Conservation (phyloP, 1,140 invertebrate species). For the Mya arenaria region DNA sequence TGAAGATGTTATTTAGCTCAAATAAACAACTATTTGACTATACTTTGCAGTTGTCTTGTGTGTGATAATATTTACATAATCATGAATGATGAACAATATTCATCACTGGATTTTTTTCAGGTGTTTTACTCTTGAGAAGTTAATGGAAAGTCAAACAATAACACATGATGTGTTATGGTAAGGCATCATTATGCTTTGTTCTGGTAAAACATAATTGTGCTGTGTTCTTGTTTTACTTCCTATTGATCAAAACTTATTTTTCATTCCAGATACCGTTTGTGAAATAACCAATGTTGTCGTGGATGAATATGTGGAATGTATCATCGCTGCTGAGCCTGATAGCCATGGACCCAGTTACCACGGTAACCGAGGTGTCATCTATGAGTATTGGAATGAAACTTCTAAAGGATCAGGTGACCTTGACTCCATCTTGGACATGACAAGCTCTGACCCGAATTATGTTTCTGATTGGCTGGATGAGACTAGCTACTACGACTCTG, state of each 20-base stretch:
- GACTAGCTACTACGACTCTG: conserved; percentile 10
- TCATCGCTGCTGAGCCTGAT: conserved; percentile 16
- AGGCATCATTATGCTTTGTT: too few relatives aligned
- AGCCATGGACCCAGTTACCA: background rate
- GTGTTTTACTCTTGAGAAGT: too few relatives aligned
- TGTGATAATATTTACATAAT: background rate
- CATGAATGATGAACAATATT: background rate
- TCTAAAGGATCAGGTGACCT: background rate
- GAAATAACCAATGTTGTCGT: conserved; percentile 22
- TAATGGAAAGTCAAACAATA: too few relatives aligned
- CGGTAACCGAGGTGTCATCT: conserved; percentile 40
- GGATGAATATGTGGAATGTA: conserved; percentile 32
- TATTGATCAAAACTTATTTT: too few relatives aligned
- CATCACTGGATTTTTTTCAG: too few relatives aligned
- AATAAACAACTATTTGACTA: background rate
- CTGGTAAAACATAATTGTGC: too few relatives aligned
- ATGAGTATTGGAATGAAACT: conserved; percentile 48
- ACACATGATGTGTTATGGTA: too few relatives aligned
- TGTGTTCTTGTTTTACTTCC: too few relatives aligned
- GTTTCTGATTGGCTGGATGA: conserved; percentile 16
- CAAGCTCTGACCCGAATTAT: conserved; percentile 1
- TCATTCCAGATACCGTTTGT: conserved; percentile 51
- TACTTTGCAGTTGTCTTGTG: background rate
- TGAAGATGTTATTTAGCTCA: background rate
- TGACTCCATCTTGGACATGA: conserved; percentile 8